Evolutionary conservation across 2,113 vertebrate species (phyloP), one percentile per base, ranked within the genome.

Genomic region (Gambusia affinis): DNA sequence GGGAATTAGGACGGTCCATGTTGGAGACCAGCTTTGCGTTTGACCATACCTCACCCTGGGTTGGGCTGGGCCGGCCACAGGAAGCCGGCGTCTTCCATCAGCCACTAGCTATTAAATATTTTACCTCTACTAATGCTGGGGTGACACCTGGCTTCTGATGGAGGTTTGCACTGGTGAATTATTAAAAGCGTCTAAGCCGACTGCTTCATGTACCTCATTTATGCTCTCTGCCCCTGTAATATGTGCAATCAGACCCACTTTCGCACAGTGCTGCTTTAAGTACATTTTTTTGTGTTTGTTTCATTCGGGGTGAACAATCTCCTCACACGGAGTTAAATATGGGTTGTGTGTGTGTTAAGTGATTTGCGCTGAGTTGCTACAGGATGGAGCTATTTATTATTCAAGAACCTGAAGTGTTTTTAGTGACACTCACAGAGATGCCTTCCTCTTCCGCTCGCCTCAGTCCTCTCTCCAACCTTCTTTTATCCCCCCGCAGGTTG

Each of bases 151-250:
- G 85, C 88, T 82, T 91, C 91, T 87, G 88, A 92, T 81, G 73
- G 90, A 91, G 91, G 90, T 95, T 95, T 95, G 92, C 92, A 75
- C 70, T 80, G 83, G 85, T 96, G 84, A 96, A 96, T 97, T 95
- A 96, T 96, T 96, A 89, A 96, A 90, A 85, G 68, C 67, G 75
- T 93, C 90, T 88, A 88, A 93, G 84, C 71, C 77, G 78, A 89
- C 92, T 94, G 94, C 94, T 94, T 93, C 89, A 61, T 68, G 8
- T 42, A 65, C 76, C 76, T 83, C 66, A 79, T 87, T 84, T 85
- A 72, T 75, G 75, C 71, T 17, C 66, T 22, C 90, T 93, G 91
- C 86, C 60, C 80, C 83, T 76, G 88, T 87, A 81, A 92, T 91
- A 84, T 65, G 64, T 64, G 57, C 35, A 80, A 60, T 81, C 77